Base-by-base conservation (phyloP, 2,888 invertebrate species). In the Argyresthia goedartella region DNA sequence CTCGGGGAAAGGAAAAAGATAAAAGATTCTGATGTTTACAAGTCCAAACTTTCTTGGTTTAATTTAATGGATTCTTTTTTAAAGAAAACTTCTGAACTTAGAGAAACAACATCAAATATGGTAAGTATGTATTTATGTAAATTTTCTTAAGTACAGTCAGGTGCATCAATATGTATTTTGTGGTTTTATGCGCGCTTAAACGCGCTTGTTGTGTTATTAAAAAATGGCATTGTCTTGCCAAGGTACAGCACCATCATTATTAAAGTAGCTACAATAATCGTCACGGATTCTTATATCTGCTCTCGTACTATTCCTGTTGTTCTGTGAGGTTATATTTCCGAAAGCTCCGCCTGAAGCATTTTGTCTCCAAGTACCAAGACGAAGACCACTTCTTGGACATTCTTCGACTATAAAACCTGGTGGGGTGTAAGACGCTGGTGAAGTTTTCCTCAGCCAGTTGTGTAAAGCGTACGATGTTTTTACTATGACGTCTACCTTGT, bases 41-140 rank as follows among this genome's bases (percentile, higher is more conserved):
- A 54, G 35, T 52, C 57, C 50, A 55, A 55, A 54, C 55, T 57
- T 3, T 43, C 53, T 53, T 57, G 52, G 49, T 57, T n/a, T n/a
- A 52, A 57, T 53, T 55, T 56, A 52, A 56, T 56, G 53, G 52
- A 56, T 49, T 49, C 49, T 35, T 49, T 49, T 49, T 35, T 49
- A 39, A 49, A 10, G 49, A 56, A 52, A 54, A 50, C 54, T 46
- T 56, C 51, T 54, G 52, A 54, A 56, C 49, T 50, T 49, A 54
- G 46, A 16, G 52, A 51, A 49, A 51, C 54, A 41, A 52, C 51
- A 54, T 52, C 51, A 54, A 56, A 55, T 55, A 52, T 54, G 49
- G 49, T 54, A 49, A 52, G 46, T 51, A 54, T 53, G 50, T 53
- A 52, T 52, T 52, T 44, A 52, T 33, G 43, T 52, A 42, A 42